These are phyloP conservation scores for Epistrophe grossulariae DNA, from an alignment of 2,888 invertebrate genomes.

Conservation along the genomic window DNA sequence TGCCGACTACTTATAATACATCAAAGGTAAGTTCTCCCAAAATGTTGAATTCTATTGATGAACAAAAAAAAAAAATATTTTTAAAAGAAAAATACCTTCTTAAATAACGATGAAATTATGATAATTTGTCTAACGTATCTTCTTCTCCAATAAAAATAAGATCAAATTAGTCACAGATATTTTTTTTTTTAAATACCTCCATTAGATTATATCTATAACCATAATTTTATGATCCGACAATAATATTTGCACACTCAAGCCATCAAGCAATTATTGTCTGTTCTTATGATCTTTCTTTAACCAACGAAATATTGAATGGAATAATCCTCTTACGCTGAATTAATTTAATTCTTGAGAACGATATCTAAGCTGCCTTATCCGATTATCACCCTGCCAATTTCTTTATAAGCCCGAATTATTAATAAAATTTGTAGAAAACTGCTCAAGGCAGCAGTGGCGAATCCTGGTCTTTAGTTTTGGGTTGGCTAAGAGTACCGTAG, in stretches of 20 bases:
- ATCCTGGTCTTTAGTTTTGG: not conserved
- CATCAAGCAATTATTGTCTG: constrained; percentile 34
- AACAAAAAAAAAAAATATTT: too few relatives aligned
- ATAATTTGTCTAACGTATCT: not conserved
- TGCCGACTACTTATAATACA: too few relatives aligned
- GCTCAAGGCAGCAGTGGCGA: not conserved
- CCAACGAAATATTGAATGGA: constrained; percentile 6
- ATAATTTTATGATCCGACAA: constrained; percentile 43
- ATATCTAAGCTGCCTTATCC: constrained; percentile 43
- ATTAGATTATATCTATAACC: not conserved
- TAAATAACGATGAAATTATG: not conserved
- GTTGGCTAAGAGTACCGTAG: too few relatives aligned
- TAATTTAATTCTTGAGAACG: constrained; percentile 41
- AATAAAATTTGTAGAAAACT: constrained; percentile 47
- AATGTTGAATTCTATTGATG: too few relatives aligned
- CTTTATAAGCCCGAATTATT: constrained; percentile 16
- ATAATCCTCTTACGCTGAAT: constrained; percentile 70
- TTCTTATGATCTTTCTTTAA: constrained; percentile 37
- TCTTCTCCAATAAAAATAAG: not conserved
- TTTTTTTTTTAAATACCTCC: not conserved
- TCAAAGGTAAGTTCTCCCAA: too few relatives aligned
- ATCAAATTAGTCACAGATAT: constrained; percentile 9
- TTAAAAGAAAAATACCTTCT: too few relatives aligned
- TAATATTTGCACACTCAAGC: constrained; percentile 51
- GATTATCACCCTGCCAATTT: constrained; percentile 35